Base-by-base conservation (phyloP, 1,140 invertebrate species). In the Lysiphlebus fabarum region DNA sequence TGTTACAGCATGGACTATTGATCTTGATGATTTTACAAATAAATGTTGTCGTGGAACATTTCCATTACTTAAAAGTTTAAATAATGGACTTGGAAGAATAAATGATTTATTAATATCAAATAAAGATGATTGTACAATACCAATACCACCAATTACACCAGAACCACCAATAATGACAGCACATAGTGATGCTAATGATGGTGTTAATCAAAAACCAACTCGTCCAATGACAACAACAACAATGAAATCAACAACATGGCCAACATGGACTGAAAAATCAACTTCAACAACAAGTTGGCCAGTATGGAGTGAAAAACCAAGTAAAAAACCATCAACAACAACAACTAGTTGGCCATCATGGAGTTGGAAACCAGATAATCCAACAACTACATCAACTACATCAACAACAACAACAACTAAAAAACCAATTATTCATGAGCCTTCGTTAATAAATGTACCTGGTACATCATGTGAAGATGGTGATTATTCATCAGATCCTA, bases 21-120 rank as follows among this genome's bases (percentile, higher is more conserved):
- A 97, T 70, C 75, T 98, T 59, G 93, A 96, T 66, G 93, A 96
- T 69, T 94, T 92, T 66, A 85, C 82, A 43, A 94, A 94, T 74
- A 77, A 82, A 0, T 93, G 91, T 71, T 94, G 91, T 66, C 74
- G 74, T 4, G 90, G 91, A 67, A 76, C 88, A 0, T 92, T 86
- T 63, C 91, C 91, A 0, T 69, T 94, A 6, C 74, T 94, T 9
- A 82, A 84, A 33, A 85, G 87, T 2, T 84, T 93, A 1, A 90
- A 90, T 65, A 80, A 85, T 8, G 89, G 83, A 0, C 75, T 92
- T 41, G 90, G 90, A 58, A 53, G 10, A 45, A 17, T 62, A 37
- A 57, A 61, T 37, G n/a, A 58, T 33, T 51, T 2, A 49, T 44
- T 41, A 61, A 73, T 83, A 38, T 77, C 83, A 0, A 66, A 71